A percentile compares a stretch with the other conserved stretches of the same genome.
Evolutionary conservation across 2,113 vertebrate genomes (phyloP).

Genomic region (Notarius quadriscutis): DNA sequence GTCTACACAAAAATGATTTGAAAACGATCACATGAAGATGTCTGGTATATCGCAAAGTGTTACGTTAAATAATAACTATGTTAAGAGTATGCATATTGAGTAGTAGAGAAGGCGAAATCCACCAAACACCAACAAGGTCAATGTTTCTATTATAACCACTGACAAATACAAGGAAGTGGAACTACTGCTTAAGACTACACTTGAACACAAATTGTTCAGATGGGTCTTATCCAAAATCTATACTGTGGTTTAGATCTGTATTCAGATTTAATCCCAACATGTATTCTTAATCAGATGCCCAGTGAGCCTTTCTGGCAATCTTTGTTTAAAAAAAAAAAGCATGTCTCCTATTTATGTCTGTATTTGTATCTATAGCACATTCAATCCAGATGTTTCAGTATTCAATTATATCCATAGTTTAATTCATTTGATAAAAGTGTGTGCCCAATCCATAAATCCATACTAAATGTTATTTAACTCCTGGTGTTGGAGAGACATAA

Average conservation of each 20-base stretch:
- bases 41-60: not conserved
- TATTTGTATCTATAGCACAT: no score
- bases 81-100: not conserved
- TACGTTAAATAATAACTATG: not conserved
- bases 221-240: not conserved
- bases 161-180: not conserved
- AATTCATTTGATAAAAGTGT: no score
- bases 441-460: not conserved
- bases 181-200: not conserved
- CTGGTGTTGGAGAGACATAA: not conserved
- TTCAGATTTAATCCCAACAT: not conserved
- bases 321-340: no score
- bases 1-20: not conserved
- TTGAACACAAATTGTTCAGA: not conserved
- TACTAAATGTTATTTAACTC: not conserved
- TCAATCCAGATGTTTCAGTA: not conserved
- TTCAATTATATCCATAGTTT: not conserved
- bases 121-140: not conserved
- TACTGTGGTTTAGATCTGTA: not conserved
- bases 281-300: not conserved
- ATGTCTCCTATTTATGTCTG: no score
- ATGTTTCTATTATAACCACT: not conserved
- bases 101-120: not conserved
- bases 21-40: not conserved
- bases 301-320: no score